These are phyloP conservation scores for Campylomormyrus tamandua DNA, from an alignment of 2,113 vertebrate genomes.

Conservation along the genomic window DNA sequence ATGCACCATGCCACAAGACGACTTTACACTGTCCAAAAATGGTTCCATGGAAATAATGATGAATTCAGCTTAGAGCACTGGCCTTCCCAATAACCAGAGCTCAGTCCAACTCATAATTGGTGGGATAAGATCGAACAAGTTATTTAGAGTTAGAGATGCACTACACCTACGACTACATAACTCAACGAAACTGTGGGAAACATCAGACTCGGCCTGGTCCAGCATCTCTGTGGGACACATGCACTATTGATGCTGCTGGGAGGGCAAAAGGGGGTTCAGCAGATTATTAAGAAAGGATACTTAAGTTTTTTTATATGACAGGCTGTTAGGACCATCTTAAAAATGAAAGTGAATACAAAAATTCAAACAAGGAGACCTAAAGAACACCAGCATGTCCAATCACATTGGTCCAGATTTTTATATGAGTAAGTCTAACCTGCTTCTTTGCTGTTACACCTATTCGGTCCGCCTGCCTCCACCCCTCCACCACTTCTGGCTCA, in stretches of 20 bases:
- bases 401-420: too few relatives aligned
- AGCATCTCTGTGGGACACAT: neutral
- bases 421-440: too few relatives aligned
- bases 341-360: neutral
- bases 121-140: neutral
- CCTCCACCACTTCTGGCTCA: too few relatives aligned
- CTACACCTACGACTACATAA: neutral
- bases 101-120: neutral
- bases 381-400: too few relatives aligned
- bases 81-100: neutral
- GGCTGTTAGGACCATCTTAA: neutral
- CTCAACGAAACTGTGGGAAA: neutral
- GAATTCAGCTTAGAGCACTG: neutral
- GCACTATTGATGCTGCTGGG: neutral
- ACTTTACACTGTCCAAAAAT: neutral
- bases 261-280: neutral
- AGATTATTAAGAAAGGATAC: neutral
- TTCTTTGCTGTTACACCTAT: too few relatives aligned
- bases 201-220: neutral
- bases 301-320: neutral
- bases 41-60: neutral
- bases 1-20: neutral
- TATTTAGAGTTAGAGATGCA: neutral
- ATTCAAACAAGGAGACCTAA: too few relatives aligned
- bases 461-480: too few relatives aligned